Conservation (phyloP, 1,140 invertebrate genomes). For the Ganaspis sp. region DNA sequence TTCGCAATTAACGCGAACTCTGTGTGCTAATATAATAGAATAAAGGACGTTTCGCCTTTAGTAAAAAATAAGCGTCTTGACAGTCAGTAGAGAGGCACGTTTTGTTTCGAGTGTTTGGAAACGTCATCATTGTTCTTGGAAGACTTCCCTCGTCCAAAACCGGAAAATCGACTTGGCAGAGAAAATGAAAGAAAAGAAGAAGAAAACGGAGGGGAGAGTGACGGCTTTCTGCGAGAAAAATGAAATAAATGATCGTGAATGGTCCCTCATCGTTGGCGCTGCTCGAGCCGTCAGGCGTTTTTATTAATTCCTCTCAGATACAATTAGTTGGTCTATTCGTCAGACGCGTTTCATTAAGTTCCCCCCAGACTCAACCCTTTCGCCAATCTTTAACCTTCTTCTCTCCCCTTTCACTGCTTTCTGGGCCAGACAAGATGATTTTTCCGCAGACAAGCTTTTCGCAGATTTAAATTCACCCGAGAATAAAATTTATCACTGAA, state of each 20-base stretch:
- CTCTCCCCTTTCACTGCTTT: constrained; percentile 56
- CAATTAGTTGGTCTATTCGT: constrained; percentile 77
- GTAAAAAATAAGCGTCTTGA: not conserved
- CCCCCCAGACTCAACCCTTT: constrained; percentile 62
- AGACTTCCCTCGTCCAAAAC: constrained; percentile 8
- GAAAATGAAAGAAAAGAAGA: constrained; percentile 22
- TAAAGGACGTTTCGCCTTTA: not conserved
- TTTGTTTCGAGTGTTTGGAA: constrained; percentile 14
- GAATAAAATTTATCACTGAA: not conserved
- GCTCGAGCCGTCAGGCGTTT: constrained; percentile 64
- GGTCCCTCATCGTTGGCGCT: constrained; percentile 56
- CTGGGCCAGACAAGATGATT: constrained; percentile 25
- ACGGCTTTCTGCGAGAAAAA: constrained; percentile 66
- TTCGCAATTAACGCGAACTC: not conserved
- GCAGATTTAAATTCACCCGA: not conserved
- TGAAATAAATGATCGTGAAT: constrained; percentile 73
- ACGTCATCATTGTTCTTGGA: constrained; percentile 13
- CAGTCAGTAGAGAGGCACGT: not conserved
- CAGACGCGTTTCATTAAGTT: constrained; percentile 76
- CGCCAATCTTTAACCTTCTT: constrained; percentile 59
- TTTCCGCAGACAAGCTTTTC: constrained; percentile 20
- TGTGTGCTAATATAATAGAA: not conserved
- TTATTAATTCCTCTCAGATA: constrained; percentile 77
- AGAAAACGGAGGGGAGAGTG: constrained; percentile 52
- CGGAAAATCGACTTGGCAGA: constrained; percentile 30